Conservation (phyloP, 2,888 invertebrate genomes). For the Chouioia cunea region DNA sequence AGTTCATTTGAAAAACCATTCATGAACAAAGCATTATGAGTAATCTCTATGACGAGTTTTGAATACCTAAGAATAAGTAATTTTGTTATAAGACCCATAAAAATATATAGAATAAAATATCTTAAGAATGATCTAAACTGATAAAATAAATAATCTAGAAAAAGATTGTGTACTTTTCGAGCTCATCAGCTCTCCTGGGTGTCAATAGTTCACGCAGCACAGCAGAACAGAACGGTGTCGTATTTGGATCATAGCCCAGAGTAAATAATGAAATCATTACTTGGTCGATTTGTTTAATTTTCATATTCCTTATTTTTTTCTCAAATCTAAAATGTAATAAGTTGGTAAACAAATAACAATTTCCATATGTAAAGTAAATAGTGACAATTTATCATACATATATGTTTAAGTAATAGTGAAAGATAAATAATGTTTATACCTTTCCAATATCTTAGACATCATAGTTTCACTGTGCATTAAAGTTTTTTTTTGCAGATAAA, state of each 20-base stretch:
- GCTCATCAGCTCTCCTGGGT: slow-evolving; percentile 72
- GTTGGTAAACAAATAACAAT: neutral
- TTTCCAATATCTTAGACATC: slow-evolving; percentile 18
- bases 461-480: slow-evolving; percentile 21
- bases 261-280: slow-evolving; percentile 74
- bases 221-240: slow-evolving; percentile 69
- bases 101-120: neutral
- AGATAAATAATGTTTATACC: slow-evolving; percentile 8
- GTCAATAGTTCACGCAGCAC: slow-evolving; percentile 71
- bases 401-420: neutral
- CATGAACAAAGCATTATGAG: slow-evolving; percentile 46
- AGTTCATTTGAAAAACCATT: slow-evolving; percentile 50
- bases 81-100: neutral
- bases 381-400: neutral
- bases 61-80: slow-evolving; percentile 6
- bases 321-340: slow-evolving; percentile 66
- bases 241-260: slow-evolving; percentile 72
- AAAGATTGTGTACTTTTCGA: slow-evolving; percentile 60
- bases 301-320: slow-evolving; percentile 68
- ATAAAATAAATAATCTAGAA: slow-evolving; percentile 1
- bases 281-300: slow-evolving; percentile 83
- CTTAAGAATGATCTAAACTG: slow-evolving; percentile 48
- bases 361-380: slow-evolving; percentile 2
- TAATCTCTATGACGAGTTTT: slow-evolving; percentile 25
- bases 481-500: neutral